A percentile compares a stretch with the other conserved stretches of the same genome.
Evolutionary conservation across 1,140 invertebrate genomes (phyloP).

Genomic region (Bombus pyrosoma): DNA sequence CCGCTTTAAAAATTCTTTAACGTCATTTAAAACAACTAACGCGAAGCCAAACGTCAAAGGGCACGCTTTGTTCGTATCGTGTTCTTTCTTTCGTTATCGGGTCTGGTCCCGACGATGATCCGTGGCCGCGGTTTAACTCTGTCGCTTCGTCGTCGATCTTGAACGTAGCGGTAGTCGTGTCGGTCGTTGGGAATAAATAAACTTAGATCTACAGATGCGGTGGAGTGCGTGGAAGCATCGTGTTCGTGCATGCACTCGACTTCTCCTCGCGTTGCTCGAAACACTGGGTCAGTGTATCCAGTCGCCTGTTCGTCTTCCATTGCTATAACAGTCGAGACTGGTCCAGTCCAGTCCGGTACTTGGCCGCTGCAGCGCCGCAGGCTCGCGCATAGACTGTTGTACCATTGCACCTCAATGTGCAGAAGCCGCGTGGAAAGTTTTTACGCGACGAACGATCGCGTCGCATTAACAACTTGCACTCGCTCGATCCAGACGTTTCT

Average conservation of each 20-base stretch:
- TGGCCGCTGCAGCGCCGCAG: constrained; percentile 5
- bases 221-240: too few species aligned
- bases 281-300: constrained; percentile 57
- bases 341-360: constrained; percentile 16
- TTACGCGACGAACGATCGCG: constrained; percentile 9
- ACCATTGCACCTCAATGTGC: constrained; percentile 36
- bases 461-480: constrained; percentile 28
- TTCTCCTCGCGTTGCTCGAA: neutral
- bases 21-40: constrained; percentile 11
- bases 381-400: constrained; percentile 16
- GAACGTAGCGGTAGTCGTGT: too few species aligned
- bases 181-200: too few species aligned
- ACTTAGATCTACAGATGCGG: too few species aligned
- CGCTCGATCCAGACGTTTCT: neutral
- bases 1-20: rapidly evolving
- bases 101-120: neutral
- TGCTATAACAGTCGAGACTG: constrained; percentile 51
- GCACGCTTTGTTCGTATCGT: neutral
- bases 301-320: constrained; percentile 51
- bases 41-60: neutral
- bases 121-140: too few species aligned
- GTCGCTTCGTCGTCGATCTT: too few species aligned
- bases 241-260: neutral
- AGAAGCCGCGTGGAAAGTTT: constrained; percentile 37
- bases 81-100: neutral